Evolutionary conservation across 2,888 invertebrate genomes (phyloP), one percentile per base, ranked within the genome.

Genomic region (Cryptocheilus praepositus): DNA sequence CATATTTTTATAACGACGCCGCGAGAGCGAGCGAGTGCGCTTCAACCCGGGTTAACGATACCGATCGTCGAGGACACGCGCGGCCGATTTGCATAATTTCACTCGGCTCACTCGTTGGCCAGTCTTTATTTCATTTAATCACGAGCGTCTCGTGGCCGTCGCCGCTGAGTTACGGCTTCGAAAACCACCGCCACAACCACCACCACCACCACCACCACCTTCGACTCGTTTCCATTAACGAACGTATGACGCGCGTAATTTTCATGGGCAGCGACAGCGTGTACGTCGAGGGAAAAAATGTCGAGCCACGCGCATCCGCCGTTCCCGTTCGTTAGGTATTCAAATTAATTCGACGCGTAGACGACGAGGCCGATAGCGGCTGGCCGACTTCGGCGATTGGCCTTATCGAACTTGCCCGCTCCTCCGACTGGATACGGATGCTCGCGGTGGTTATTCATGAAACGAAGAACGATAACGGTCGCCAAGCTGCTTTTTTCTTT

Each of bases 401-500:
- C 66, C 79, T 79, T 79, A 79, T 79, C 79, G 79, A 75, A 69
- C 67, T 61, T 68, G 73, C 62, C 67, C 71, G 76, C 70, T 79
- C 61, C 77, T 75, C 69, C 64, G 67, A 61, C 66, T 70, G 63
- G 77, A 71, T 77, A 70, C 74, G 71, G 70, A 74, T 76, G 74
- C 73, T 75, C 67, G 76, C 67, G 76, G 36, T 74, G 78, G 67
- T 78, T 78, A 78, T 78, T 78, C 78, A 76, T 78, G 78, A 78
- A 78, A 78, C 76, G 74, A 66, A 66, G 67, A 52, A 59, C 72
- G 78, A 78, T 78, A 78, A 76, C 74, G 70, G 61, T 64, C 67
- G 63, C 69, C 7, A 3, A 7, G 13, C 66, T 72, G 58, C 67
- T 66, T 71, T 69, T 71, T 78, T 78, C 11, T 19, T 21, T 28